These are phyloP conservation scores for Euura lappo DNA, from an alignment of 1,140 invertebrate species.

Conservation along the genomic window DNA sequence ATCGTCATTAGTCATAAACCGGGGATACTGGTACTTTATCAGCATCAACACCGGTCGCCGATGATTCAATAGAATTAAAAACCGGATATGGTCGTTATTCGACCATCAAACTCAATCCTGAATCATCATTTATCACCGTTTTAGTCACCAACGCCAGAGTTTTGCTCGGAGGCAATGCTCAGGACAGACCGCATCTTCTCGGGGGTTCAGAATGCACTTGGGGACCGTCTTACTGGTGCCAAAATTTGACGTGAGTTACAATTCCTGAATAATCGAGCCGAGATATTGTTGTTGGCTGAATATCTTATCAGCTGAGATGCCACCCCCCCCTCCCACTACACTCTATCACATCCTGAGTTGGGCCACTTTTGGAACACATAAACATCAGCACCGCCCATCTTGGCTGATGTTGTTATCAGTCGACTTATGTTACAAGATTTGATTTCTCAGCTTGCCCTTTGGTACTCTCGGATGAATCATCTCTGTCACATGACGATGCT, in stretches of 20 bases:
- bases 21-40: not conserved
- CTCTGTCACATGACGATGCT: too few relatives aligned
- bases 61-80: constrained; percentile 6
- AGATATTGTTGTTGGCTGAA: constrained; percentile 12
- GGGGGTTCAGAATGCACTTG: constrained; percentile 75
- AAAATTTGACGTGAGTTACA: constrained; percentile 73
- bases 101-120: not conserved
- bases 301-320: too few relatives aligned
- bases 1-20: not conserved
- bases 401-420: too few relatives aligned
- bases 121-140: constrained; percentile 23
- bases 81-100: not conserved
- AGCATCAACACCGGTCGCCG: not conserved
- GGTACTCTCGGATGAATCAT: too few relatives aligned
- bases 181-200: constrained; percentile 53
- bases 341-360: too few relatives aligned
- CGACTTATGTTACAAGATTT: too few relatives aligned
- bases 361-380: too few relatives aligned
- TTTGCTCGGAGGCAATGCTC: constrained; percentile 30
- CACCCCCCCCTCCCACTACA: too few relatives aligned
- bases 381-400: too few relatives aligned
- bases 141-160: constrained; percentile 43
- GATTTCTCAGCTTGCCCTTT: too few relatives aligned
- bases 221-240: constrained; percentile 86
- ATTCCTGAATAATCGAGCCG: constrained; percentile 18